Percentiles rank a stretch among this genome's conserved stretches.
Evolutionary conservation across 2,888 invertebrate species (phyloP).

Genomic region (Oligia fasciuncula): DNA sequence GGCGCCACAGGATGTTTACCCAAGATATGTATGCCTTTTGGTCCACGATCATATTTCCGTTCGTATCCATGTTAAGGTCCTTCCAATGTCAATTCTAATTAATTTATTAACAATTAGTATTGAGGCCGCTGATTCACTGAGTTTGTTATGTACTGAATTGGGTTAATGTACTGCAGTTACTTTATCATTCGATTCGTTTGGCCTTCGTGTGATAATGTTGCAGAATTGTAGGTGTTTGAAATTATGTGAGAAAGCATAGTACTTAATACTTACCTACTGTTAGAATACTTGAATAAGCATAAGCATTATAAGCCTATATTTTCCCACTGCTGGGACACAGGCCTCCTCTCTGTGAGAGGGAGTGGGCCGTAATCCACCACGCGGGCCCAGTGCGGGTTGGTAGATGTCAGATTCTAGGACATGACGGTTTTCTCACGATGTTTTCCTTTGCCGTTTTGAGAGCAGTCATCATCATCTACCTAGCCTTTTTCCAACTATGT

Average conservation of each 20-base stretch:
- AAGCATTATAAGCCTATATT: too few relatives aligned
- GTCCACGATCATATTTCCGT: constrained; percentile 65
- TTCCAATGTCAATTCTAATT: constrained; percentile 71
- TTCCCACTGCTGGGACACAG: too few relatives aligned
- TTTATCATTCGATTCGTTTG: constrained; percentile 42
- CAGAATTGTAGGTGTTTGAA: constrained; percentile 15
- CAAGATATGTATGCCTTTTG: constrained; percentile 65
- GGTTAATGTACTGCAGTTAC: constrained; percentile 58
- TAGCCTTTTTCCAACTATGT: too few relatives aligned
- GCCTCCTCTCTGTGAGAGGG: too few relatives aligned
- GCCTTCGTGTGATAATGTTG: constrained; percentile 48
- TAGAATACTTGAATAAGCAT: background rate
- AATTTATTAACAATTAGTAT: constrained; percentile 62
- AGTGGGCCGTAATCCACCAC: too few relatives aligned
- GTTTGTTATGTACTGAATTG: constrained; percentile 49
- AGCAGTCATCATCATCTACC: too few relatives aligned
- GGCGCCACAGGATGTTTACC: constrained; percentile 74
- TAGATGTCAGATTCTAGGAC: too few relatives aligned
- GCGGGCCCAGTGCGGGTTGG: too few relatives aligned
- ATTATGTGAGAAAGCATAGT: constrained; percentile 1
- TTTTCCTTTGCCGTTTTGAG: too few relatives aligned
- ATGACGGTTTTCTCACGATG: background rate
- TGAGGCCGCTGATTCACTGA: constrained; percentile 55
- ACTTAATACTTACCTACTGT: background rate
- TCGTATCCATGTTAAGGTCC: constrained; percentile 76